phyloP scores from a whole-genome alignment of 2,113 vertebrate species.

The Epinephelus lanceolatus region DNA sequence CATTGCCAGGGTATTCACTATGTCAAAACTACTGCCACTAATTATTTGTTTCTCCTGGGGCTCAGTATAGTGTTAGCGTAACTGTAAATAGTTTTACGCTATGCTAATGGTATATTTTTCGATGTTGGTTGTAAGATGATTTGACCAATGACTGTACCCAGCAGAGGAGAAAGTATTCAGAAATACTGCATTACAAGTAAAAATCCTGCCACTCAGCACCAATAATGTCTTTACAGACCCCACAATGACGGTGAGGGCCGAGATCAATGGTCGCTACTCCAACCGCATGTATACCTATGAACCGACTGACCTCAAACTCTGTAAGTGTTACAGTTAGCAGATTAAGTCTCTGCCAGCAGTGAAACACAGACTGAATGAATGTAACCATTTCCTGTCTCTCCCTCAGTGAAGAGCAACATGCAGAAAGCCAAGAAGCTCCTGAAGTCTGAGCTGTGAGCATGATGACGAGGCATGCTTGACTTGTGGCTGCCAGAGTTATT shows the following conservation, averaged over 20 bases:
- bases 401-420: constrained; percentile 84
- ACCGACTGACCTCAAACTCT: constrained; percentile 84
- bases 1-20: neutral
- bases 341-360: neutral
- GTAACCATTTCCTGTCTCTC: neutral
- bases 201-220: neutral
- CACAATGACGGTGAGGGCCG: constrained; percentile 95
- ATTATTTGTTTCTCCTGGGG: neutral
- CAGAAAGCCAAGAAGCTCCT: constrained; percentile 83
- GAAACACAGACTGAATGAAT: neutral
- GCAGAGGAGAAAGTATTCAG: neutral
- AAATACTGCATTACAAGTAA: neutral
- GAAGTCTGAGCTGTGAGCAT: constrained; percentile 83
- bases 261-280: constrained; percentile 92
- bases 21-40: neutral
- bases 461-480: neutral
- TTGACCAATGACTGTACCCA: no score
- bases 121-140: neutral
- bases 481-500: neutral
- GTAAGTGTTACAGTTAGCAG: constrained; percentile 85
- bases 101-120: neutral
- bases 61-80: neutral
- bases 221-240: constrained; percentile 87
- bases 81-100: no score
- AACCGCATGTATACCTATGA: constrained; percentile 97